Conservation (phyloP, 2,797 vertebrate genomes). For the Phoebastria nigripes region DNA sequence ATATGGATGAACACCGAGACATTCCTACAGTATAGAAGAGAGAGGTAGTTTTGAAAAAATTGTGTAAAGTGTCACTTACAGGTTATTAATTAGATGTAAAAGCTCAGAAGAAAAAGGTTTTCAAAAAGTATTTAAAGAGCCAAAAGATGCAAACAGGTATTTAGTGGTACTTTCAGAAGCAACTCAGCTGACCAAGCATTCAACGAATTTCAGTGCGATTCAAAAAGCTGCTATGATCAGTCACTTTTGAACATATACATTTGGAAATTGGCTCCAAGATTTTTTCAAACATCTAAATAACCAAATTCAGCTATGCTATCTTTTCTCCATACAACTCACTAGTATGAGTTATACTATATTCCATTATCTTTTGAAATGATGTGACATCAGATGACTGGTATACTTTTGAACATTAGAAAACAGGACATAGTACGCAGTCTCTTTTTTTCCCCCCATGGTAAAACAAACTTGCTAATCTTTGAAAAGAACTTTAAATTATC, state of each 20-base stretch:
- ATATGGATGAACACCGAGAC: neutral
- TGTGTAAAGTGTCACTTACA: neutral
- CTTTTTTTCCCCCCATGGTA: fast-evolving
- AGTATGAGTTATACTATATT: neutral
- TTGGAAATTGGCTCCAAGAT: neutral
- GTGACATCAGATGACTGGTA: neutral
- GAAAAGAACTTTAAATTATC: neutral
- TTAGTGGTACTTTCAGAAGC: neutral
- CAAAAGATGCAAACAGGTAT: neutral
- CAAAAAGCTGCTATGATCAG: neutral
- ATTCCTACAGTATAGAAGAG: neutral
- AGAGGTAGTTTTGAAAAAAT: neutral
- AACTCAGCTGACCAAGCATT: neutral
- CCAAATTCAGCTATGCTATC: neutral
- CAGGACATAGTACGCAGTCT: fast-evolving
- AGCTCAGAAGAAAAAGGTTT: neutral
- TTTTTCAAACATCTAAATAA: neutral
- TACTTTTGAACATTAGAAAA: neutral
- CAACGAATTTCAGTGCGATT: neutral
- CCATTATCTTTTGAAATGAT: neutral
- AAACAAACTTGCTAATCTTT: neutral
- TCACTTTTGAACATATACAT: neutral
- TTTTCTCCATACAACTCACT: neutral
- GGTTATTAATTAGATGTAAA: neutral
- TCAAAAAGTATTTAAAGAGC: neutral